Percentiles rank a stretch among this genome's conserved stretches.
phyloP scores from a whole-genome alignment of 2,888 invertebrate species.

The Troides helena region DNA sequence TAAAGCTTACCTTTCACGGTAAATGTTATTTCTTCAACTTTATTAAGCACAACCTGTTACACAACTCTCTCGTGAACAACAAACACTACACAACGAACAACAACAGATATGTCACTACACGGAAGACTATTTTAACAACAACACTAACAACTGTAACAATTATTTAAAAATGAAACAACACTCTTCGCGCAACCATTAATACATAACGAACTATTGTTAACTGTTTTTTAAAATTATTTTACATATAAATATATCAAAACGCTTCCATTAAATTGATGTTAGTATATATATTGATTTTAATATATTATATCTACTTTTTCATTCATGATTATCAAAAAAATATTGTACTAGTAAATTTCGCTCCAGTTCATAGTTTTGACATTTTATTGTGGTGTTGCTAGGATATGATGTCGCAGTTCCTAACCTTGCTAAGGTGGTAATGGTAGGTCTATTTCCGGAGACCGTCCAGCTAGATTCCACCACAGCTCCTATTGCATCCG shows the following conservation, averaged over 20 bases:
- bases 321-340: constrained; percentile 66
- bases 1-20: constrained; percentile 60
- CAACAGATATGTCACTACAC: constrained; percentile 41
- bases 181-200: constrained; percentile 28
- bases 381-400: constrained; percentile 50
- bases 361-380: constrained; percentile 69
- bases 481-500: too few species aligned
- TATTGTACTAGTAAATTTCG: constrained; percentile 60
- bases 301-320: constrained; percentile 52
- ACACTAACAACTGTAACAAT: constrained; percentile 40
- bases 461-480: too few species aligned
- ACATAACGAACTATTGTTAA: constrained; percentile 24
- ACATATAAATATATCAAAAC: constrained; percentile 16
- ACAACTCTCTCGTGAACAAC: constrained; percentile 39
- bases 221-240: constrained; percentile 1
- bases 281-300: constrained; percentile 12
- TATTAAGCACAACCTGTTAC: constrained; percentile 61
- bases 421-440: background rate
- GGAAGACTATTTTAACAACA: constrained; percentile 49
- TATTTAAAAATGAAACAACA: constrained; percentile 33
- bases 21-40: constrained; percentile 60
- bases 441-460: too few species aligned
- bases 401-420: constrained; percentile 33
- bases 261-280: background rate
- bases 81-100: constrained; percentile 34